Percentiles rank a stretch among this genome's conserved stretches.
Conservation (phyloP, 1,140 invertebrate genomes). For the Temnothorax nylanderi region DNA sequence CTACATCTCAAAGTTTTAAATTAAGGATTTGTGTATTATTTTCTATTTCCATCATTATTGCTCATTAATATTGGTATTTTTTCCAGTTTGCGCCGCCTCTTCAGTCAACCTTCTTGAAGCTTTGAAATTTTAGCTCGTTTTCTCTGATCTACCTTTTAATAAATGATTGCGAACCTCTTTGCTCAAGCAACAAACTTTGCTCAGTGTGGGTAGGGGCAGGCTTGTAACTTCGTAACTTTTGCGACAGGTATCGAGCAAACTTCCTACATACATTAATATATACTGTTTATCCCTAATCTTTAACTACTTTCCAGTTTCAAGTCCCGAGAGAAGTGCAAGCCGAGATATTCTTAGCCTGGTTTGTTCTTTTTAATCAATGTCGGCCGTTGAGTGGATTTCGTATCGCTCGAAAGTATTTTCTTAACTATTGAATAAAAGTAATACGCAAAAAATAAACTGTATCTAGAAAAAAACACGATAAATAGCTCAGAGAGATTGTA, state of each 20-base stretch:
- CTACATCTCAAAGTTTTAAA: conserved; percentile 60
- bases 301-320: conserved; percentile 59
- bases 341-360: conserved; percentile 41
- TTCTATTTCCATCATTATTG: conserved; percentile 18
- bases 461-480: neutral
- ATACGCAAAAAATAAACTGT: conserved; percentile 1
- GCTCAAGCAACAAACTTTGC: conserved; percentile 49
- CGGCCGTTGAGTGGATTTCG: neutral
- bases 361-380: conserved; percentile 54
- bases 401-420: conserved; percentile 20
- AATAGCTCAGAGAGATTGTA: neutral
- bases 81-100: neutral
- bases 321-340: conserved; percentile 38
- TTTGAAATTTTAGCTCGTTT: conserved; percentile 50
- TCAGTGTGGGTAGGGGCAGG: conserved; percentile 24
- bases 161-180: conserved; percentile 59
- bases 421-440: conserved; percentile 1
- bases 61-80: conserved; percentile 10
- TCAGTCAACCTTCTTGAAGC: conserved; percentile 4
- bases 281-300: conserved; percentile 62
- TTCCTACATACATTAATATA: conserved; percentile 60
- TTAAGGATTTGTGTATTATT: conserved; percentile 57
- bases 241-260: conserved; percentile 59
- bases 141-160: conserved; percentile 61
- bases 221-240: conserved; percentile 61